Conservation (phyloP, 2,113 vertebrate species). For the Hydropotes inermis region DNA sequence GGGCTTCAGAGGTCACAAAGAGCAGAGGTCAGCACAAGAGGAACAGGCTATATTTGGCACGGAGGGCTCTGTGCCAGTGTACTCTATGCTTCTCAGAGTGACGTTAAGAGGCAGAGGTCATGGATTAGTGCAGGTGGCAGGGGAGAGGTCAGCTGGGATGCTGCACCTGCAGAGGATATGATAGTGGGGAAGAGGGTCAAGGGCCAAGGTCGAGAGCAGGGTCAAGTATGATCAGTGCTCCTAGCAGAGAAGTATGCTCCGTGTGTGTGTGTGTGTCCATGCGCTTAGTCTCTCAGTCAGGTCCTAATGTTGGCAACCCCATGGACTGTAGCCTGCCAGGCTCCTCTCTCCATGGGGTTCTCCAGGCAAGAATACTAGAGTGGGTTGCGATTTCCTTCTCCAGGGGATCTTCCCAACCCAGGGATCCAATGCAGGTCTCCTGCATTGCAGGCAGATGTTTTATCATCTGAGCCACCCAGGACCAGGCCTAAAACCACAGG, state of each 20-base stretch:
- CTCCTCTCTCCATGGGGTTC: neutral
- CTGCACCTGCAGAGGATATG: conserved; percentile 82
- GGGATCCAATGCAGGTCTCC: neutral
- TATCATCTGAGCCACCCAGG: neutral
- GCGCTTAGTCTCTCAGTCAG: neutral
- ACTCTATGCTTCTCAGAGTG: neutral
- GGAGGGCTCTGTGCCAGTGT: conserved; percentile 83
- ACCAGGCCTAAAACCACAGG: neutral
- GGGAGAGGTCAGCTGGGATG: conserved; percentile 88
- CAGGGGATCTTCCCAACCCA: neutral
- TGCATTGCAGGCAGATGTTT: neutral
- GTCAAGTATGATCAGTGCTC: neutral
- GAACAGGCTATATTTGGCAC: conserved; percentile 83
- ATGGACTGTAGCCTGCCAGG: neutral
- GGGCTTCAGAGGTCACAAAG: neutral
- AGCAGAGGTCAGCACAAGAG: neutral
- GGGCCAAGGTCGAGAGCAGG: neutral
- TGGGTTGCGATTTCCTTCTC: neutral
- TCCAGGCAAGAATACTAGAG: neutral
- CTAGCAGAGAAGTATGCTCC: neutral
- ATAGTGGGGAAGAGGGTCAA: neutral
- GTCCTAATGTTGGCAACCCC: neutral
- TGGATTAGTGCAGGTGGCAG: conserved; percentile 82
- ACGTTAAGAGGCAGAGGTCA: neutral
- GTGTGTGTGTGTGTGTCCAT: neutral